These are phyloP conservation scores for Eubasilissa regina DNA, from an alignment of 1,140 invertebrate species.

Conservation along the genomic window DNA sequence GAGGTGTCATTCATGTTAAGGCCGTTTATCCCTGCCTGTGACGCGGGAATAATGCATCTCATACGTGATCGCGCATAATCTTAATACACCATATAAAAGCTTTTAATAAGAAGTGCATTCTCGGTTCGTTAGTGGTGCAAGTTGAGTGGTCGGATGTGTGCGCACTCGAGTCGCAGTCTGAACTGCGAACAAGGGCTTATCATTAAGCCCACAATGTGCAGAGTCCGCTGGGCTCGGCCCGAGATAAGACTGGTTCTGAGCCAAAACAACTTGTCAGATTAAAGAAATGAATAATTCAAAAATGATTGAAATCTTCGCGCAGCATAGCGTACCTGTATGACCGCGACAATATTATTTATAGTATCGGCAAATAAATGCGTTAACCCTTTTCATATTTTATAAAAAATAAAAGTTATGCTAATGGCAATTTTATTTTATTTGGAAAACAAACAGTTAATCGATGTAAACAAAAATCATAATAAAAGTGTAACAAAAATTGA, in stretches of 20 bases:
- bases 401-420: too few relatives aligned
- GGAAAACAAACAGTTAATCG: too few relatives aligned
- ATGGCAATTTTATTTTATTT: too few relatives aligned
- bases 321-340: conserved; percentile 2
- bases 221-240: conserved; percentile 29
- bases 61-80: conserved; percentile 44
- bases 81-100: conserved; percentile 50
- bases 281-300: conserved; percentile 60
- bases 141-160: conserved; percentile 20
- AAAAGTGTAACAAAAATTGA: too few relatives aligned
- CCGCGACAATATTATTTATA: background rate
- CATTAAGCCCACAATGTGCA: conserved; percentile 58
- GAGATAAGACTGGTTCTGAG: conserved; percentile 53
- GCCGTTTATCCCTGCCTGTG: conserved; percentile 9
- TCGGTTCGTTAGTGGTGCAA: conserved; percentile 55
- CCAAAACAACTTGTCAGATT: conserved; percentile 61
- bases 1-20: conserved; percentile 7
- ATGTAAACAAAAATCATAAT: too few relatives aligned
- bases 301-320: conserved; percentile 57
- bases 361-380: too few relatives aligned
- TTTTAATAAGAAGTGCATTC: conserved; percentile 52
- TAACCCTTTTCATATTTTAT: too few relatives aligned
- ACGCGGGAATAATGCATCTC: conserved; percentile 28
- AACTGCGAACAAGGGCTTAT: conserved; percentile 57
- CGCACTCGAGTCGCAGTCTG: background rate